phyloP scores from a whole-genome alignment of 2,797 vertebrate genomes.

The Sarcoramphus papa region DNA sequence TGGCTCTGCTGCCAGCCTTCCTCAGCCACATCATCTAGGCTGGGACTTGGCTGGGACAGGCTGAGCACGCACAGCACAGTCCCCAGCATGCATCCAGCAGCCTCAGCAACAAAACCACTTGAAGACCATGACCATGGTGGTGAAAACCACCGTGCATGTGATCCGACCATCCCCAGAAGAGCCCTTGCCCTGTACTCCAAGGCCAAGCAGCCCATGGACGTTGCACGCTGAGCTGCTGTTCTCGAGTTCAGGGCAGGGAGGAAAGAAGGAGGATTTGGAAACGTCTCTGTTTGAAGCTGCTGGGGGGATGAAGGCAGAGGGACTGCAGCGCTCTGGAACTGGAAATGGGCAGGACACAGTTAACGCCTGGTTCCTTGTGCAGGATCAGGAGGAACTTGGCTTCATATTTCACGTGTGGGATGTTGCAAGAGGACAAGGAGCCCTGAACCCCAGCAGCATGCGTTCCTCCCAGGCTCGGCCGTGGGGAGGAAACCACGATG shows the following conservation, averaged over 20 bases:
- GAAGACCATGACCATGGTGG: neutral
- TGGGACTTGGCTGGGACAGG: neutral
- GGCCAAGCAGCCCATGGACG: neutral
- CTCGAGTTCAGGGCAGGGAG: neutral
- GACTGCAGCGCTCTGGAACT: neutral
- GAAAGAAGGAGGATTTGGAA: neutral
- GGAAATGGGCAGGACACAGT: conserved; percentile 27
- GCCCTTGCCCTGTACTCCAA: neutral
- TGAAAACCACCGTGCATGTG: rapidly evolving
- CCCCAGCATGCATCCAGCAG: neutral
- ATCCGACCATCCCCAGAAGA: rapidly evolving
- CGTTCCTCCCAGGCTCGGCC: neutral
- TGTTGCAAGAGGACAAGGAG: conserved; percentile 45
- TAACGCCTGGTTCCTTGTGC: neutral
- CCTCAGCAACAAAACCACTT: neutral
- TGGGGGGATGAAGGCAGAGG: neutral
- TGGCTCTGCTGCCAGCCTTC: neutral
- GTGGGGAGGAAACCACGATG: neutral
- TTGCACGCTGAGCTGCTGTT: neutral
- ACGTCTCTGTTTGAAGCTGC: neutral
- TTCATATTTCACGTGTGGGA: conserved; percentile 39
- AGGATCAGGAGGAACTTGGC: conserved; percentile 49
- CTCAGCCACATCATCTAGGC: rapidly evolving
- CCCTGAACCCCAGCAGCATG: neutral
- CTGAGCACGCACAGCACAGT: neutral